These are phyloP conservation scores for Hemaris fuciformis DNA, from an alignment of 2,888 invertebrate genomes.

Conservation along the genomic window DNA sequence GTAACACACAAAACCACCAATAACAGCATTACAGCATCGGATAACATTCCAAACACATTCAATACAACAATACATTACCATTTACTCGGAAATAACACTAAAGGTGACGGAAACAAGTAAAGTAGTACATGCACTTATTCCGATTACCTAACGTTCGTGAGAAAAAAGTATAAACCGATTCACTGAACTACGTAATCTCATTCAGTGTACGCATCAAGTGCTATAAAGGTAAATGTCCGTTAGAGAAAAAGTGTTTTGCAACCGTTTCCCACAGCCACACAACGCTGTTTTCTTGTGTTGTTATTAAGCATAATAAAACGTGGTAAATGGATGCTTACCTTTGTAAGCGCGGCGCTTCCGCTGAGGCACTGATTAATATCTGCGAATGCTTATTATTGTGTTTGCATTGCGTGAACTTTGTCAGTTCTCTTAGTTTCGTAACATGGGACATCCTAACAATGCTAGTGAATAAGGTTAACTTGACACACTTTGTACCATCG, in stretches of 20 bases:
- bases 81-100: conserved; percentile 11
- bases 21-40: background rate
- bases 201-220: conserved; percentile 24
- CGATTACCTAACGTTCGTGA: conserved; percentile 50
- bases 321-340: background rate
- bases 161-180: conserved; percentile 44
- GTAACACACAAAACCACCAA: background rate
- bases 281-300: too few relatives aligned
- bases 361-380: background rate
- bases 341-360: background rate
- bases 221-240: background rate
- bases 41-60: background rate
- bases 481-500: background rate
- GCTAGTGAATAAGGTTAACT: background rate
- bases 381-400: conserved; percentile 3
- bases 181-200: conserved; percentile 42
- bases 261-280: background rate
- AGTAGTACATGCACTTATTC: conserved; percentile 16
- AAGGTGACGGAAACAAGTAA: conserved; percentile 19
- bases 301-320: background rate
- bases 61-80: background rate
- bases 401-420: conserved; percentile 10
- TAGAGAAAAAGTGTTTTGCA: background rate
- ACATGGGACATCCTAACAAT: conserved; percentile 8
- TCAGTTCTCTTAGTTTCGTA: conserved; percentile 4